Percentiles rank a stretch among this genome's conserved stretches.
Conservation (phyloP, 2,888 invertebrate genomes). For the Leptopilina drosophilae region DNA sequence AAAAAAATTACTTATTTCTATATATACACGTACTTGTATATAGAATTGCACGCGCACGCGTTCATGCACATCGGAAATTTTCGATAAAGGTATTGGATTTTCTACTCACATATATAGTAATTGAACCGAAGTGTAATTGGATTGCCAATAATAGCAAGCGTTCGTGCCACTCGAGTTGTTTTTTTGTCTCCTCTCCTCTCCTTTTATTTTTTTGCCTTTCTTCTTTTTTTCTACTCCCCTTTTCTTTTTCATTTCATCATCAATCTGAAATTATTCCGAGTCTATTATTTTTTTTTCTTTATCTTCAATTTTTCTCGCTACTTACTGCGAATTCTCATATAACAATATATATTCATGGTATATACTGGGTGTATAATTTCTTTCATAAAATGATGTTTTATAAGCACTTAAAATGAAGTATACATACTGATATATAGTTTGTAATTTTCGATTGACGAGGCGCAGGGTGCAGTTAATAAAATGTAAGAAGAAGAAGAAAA, state of each 20-base stretch:
- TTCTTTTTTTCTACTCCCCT: neutral
- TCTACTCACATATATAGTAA: conserved; percentile 52
- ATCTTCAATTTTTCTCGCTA: conserved; percentile 18
- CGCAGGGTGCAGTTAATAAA: neutral
- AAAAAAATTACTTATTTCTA: too few relatives aligned
- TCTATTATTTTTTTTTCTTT: neutral
- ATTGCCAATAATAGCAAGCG: conserved; percentile 55
- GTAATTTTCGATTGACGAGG: conserved; percentile 19
- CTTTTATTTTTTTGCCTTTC: neutral
- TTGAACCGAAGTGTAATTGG: conserved; percentile 57
- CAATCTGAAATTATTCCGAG: conserved; percentile 3
- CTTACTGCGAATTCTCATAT: neutral
- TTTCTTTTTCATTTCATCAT: neutral
- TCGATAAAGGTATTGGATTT: conserved; percentile 49
- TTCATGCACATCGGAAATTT: conserved; percentile 47
- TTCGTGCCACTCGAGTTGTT: conserved; percentile 45
- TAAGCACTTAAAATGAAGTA: neutral
- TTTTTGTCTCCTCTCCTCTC: neutral
- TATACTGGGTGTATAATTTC: neutral
- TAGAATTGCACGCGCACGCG: conserved; percentile 54
- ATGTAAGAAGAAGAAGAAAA: neutral
- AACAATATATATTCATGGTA: neutral
- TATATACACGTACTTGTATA: conserved; percentile 25
- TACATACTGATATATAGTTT: neutral
- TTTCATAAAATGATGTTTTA: neutral